Percentiles rank a stretch among this genome's conserved stretches.
Conservation (phyloP, 2,888 invertebrate genomes). For the Drosophila rubida region DNA sequence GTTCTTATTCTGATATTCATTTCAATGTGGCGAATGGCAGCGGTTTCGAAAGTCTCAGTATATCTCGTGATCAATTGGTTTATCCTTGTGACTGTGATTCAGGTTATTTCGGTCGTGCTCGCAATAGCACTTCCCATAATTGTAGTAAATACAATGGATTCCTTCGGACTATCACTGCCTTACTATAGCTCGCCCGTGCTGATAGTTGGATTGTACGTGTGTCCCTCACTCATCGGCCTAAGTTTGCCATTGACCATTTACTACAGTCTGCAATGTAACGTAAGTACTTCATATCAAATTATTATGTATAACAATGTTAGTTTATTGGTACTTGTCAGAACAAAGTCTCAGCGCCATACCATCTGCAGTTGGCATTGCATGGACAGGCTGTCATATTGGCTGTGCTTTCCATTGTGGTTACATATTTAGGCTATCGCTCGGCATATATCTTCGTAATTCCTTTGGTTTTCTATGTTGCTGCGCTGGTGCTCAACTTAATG, state of each 20-base stretch:
- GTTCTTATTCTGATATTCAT: constrained; percentile 75
- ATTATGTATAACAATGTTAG: background rate
- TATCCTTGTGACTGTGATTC: constrained; percentile 39
- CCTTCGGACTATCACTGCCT: constrained; percentile 85
- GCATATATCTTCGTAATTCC: constrained; percentile 76
- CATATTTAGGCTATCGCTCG: constrained; percentile 68
- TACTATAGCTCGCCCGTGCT: constrained; percentile 87
- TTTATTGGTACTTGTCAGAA: constrained; percentile 50
- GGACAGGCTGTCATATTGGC: constrained; percentile 76
- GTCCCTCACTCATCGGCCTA: constrained; percentile 81
- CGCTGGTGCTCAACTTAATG: constrained; percentile 74
- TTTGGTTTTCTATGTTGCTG: constrained; percentile 74
- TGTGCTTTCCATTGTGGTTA: constrained; percentile 59
- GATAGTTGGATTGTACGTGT: constrained; percentile 83
- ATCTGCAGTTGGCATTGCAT: constrained; percentile 81
- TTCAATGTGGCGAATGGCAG: constrained; percentile 74
- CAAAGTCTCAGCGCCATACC: constrained; percentile 66
- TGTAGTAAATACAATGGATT: constrained; percentile 83
- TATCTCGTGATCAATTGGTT: constrained; percentile 62
- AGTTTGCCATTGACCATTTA: constrained; percentile 76
- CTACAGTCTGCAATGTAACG: constrained; percentile 71
- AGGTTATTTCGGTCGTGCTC: constrained; percentile 71
- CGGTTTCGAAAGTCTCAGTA: constrained; percentile 58
- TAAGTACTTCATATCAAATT: constrained; percentile 39
- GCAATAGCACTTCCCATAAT: constrained; percentile 78